Base-by-base conservation (phyloP, 2,888 invertebrate species). In the Pristionchus japonicus region DNA sequence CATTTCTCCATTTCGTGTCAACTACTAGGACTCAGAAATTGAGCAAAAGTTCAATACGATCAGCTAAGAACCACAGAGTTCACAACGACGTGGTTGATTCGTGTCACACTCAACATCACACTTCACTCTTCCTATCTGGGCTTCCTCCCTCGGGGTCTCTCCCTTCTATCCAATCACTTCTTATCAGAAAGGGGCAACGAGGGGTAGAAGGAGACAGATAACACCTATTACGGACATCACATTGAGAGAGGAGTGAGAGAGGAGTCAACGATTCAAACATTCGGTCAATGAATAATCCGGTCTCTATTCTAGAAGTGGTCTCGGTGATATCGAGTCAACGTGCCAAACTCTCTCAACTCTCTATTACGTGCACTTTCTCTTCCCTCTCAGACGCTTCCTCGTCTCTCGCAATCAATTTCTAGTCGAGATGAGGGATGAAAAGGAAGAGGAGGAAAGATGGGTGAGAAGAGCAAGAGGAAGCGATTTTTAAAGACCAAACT, bases 401-500 rank as follows among this genome's bases (percentile, higher is more conserved):
- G 31, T 67, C 64, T 67, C 64, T 67, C 34, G 34, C 64, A 67
- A 67, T 67, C 64, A 67, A 34, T 67, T 67, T 34, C 13, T 17
- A 67, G 64, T 67, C 0, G 17, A 67, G 64, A 67, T 67, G 64
- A 67, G 34, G 64, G 34, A 67, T 67, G 64, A 34, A 67, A 23
- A 67, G n/a, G 64, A 67, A 31, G 31, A 67, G n/a, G 27, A 15
- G 34, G 34, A 67, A 67, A n/a, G n/a, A n/a, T n/a, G 34, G n/a
- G 57, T 57, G 57, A 57, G 57, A 57, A 67, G 64, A 31, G 31
- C 23, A 67, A 17, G 64, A 67, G 31, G 64, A 67, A 57, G 64
- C 64, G 57, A 67, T 67, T 67, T n/a, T 67, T 67, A 67, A 67
- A 67, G 64, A 67, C 31, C 64, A 31, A 67, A 67, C 64, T 31